Evolutionary conservation across 2,888 invertebrate genomes (phyloP).

Genomic region (Tipula confusa): DNA sequence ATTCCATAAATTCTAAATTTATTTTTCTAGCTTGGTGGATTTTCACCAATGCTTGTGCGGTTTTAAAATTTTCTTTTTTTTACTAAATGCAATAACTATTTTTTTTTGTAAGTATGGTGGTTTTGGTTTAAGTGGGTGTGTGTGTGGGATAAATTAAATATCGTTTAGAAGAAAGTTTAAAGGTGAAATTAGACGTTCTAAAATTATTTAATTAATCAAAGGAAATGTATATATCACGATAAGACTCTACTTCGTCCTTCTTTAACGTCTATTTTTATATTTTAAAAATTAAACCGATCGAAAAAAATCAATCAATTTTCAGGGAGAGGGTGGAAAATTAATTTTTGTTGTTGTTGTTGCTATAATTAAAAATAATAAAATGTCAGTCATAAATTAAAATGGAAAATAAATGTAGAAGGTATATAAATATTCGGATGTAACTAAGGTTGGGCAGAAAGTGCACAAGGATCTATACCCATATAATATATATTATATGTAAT

Average conservation of each 20-base stretch:
- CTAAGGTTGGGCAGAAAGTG: background rate
- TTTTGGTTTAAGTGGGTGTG: no score
- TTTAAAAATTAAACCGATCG: background rate
- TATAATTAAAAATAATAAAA: background rate
- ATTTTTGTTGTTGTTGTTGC: background rate
- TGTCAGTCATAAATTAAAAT: background rate
- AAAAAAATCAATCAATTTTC: background rate
- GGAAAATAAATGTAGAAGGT: background rate
- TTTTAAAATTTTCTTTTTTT: background rate
- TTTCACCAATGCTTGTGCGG: background rate
- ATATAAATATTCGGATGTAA: background rate
- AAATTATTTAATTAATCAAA: background rate
- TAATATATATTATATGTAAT: no score
- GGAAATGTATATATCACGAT: background rate
- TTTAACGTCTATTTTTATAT: no score
- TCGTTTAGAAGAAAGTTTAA: background rate
- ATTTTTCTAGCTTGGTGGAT: background rate
- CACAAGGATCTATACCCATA: no score
- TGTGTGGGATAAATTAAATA: background rate
- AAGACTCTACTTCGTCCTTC: background rate
- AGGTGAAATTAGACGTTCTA: background rate
- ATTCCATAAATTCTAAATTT: background rate
- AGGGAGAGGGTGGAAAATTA: background rate
- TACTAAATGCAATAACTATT: background rate
- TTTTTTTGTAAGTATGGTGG: no score